A percentile compares a stretch with the other conserved stretches of the same genome.
These are phyloP conservation scores for Mesorhabditis sp. DNA, from an alignment of 2,888 invertebrate species.

Conservation along the genomic window DNA sequence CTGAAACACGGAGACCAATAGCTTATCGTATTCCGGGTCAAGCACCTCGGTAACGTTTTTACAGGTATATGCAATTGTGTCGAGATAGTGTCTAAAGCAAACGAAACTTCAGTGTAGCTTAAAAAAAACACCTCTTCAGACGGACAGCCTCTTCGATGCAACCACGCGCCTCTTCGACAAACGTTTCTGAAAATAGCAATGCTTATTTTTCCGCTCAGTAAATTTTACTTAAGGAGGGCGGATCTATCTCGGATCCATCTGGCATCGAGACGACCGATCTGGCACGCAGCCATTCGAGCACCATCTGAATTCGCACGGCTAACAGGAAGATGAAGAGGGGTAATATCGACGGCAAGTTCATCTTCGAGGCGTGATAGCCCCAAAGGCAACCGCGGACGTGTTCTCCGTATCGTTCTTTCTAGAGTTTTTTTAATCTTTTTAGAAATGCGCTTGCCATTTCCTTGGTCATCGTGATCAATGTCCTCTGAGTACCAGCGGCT, in stretches of 20 bases:
- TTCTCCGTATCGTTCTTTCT: not conserved
- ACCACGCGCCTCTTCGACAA: conserved; percentile 85
- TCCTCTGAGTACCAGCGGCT: conserved; percentile 20
- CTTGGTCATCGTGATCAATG: not conserved
- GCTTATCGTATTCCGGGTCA: not conserved
- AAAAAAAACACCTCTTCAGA: not conserved
- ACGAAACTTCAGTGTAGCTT: not conserved
- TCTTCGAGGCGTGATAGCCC: conserved; percentile 47
- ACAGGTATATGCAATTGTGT: not conserved
- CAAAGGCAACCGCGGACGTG: not conserved
- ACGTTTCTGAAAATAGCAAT: conserved; percentile 53
- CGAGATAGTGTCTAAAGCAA: not conserved
- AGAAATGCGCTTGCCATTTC: not conserved
- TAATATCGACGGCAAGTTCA: conserved; percentile 79
- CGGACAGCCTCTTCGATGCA: conserved; percentile 77
- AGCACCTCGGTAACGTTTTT: not conserved
- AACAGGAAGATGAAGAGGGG: conserved; percentile 80
- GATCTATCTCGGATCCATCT: conserved; percentile 12
- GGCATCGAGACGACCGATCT: conserved; percentile 12
- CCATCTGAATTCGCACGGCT: conserved; percentile 81
- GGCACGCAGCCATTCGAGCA: conserved; percentile 73
- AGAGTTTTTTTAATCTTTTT: not conserved
- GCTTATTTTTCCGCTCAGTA: not conserved
- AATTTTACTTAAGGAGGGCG: conserved; percentile 1
- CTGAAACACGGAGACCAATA: not conserved